phyloP scores from a whole-genome alignment of 23 tunicate genomes.

The Oikopleura dioica region DNA sequence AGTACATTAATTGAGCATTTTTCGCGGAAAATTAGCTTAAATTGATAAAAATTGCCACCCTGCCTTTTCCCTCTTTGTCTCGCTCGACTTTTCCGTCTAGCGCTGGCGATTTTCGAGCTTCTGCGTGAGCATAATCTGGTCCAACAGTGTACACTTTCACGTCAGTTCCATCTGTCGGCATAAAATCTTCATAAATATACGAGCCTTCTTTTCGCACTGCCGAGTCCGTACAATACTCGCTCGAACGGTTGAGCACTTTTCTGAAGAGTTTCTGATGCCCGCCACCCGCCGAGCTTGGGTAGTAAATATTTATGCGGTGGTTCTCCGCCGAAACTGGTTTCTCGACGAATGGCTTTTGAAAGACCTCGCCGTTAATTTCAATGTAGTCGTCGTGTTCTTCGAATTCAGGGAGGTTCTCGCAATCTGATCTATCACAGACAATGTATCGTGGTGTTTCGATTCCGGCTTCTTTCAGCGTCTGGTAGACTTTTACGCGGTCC shows the following conservation, averaged over 20 bases:
- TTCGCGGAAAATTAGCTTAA: no score
- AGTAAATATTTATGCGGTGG: constrained; percentile 92
- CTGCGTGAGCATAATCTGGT: constrained; percentile 99
- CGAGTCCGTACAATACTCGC: constrained; percentile 19
- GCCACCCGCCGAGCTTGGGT: constrained; percentile 98
- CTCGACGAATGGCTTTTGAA: constrained; percentile 98
- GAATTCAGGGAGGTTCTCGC: constrained; percentile 36
- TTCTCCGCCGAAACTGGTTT: constrained; percentile 98
- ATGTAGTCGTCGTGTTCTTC: constrained; percentile 96
- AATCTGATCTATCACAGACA: constrained; percentile 46
- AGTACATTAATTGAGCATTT: no score
- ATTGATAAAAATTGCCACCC: not conserved
- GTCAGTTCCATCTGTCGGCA: constrained; percentile 99
- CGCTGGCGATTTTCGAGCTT: constrained; percentile 98
- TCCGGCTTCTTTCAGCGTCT: constrained; percentile 45
- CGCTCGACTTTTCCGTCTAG: constrained; percentile 97
- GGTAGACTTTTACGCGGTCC: constrained; percentile 60
- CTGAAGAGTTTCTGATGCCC: constrained; percentile 94
- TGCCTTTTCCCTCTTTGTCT: constrained; percentile 42
- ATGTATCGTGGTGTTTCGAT: constrained; percentile 85
- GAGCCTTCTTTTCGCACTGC: constrained; percentile 59
- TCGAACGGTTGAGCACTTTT: constrained; percentile 21
- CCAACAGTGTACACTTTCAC: constrained; percentile 99
- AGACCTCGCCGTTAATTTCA: constrained; percentile 56
- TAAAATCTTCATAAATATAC: constrained; percentile 90